A percentile compares a stretch with the other conserved stretches of the same genome.
phyloP scores from a whole-genome alignment of 2,113 vertebrate genomes.

The Cryptotis parvus region DNA sequence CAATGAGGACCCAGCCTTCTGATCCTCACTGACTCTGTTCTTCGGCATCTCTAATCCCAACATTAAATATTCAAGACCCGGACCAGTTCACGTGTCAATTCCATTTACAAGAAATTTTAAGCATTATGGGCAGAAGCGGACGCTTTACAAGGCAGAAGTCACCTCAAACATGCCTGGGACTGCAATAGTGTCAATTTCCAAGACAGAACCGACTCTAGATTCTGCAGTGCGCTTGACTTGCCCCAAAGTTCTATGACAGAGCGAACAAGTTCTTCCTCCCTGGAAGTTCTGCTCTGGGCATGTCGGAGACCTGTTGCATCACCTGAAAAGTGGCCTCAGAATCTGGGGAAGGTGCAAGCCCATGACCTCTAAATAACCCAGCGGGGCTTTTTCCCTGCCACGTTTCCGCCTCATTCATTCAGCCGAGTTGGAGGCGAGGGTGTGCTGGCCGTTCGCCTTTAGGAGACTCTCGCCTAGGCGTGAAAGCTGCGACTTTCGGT shows the following conservation, averaged over 20 bases:
- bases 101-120: too few relatives aligned
- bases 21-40: too few relatives aligned
- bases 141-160: background rate
- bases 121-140: background rate
- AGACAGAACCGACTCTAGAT: background rate
- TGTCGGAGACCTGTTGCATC: conserved; percentile 77
- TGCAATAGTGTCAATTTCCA: background rate
- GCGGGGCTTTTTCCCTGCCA: background rate
- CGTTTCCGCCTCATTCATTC: conserved; percentile 4
- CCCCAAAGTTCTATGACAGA: background rate
- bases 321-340: too few relatives aligned
- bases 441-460: background rate
- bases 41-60: too few relatives aligned
- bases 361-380: background rate
- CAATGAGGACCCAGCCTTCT: background rate
- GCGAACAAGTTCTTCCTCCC: conserved; percentile 22
- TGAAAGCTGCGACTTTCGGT: conserved; percentile 18
- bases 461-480: background rate
- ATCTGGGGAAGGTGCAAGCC: background rate
- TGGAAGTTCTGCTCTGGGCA: conserved; percentile 13
- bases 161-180: too few relatives aligned
- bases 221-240: background rate
- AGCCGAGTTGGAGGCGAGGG: background rate
- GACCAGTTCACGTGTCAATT: too few relatives aligned
- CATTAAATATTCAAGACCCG: too few relatives aligned